Evolutionary conservation across 2,113 vertebrate species (phyloP).

Genomic region (Phalacrocorax pelagicus): DNA sequence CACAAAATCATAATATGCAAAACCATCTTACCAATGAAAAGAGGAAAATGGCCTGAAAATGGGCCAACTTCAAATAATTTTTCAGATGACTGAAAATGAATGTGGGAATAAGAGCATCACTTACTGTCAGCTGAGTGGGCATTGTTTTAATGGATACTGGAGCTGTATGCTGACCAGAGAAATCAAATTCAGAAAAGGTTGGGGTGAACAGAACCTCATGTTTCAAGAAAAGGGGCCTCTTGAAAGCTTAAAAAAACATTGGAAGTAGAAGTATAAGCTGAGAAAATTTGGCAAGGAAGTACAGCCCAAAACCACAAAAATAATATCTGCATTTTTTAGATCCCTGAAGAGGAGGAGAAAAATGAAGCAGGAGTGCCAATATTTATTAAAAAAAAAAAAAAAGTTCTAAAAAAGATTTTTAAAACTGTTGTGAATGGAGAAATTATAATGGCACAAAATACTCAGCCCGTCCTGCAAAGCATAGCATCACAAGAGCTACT

Average conservation of each 20-base stretch:
- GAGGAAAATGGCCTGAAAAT: neutral
- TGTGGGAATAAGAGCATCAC: neutral
- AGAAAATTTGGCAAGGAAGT: conserved; percentile 51
- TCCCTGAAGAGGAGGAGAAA: conserved; percentile 51
- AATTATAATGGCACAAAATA: neutral
- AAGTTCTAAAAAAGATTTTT: neutral
- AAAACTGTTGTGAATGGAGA: conserved; percentile 10
- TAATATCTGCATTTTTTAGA: conserved; percentile 64
- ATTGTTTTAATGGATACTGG: conserved; percentile 12
- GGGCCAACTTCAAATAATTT: conserved; percentile 2
- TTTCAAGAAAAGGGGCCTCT: conserved; percentile 56
- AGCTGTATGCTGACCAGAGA: neutral
- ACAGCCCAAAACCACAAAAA: conserved; percentile 62
- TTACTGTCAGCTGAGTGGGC: conserved; percentile 4
- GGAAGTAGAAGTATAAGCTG: conserved; percentile 33
- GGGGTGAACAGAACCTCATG: conserved; percentile 35
- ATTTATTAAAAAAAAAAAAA: conserved; percentile 6
- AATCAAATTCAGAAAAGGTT: conserved; percentile 20
- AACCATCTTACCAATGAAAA: neutral
- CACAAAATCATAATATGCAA: neutral
- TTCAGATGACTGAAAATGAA: conserved; percentile 11
- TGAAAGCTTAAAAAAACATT: conserved; percentile 51
- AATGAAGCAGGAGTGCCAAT: conserved; percentile 52
- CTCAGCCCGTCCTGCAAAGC: neutral
- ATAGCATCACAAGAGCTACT: neutral